Evolutionary conservation across 2,113 vertebrate species (phyloP), one percentile per base, ranked within the genome.

Genomic region (Anguilla rostrata): DNA sequence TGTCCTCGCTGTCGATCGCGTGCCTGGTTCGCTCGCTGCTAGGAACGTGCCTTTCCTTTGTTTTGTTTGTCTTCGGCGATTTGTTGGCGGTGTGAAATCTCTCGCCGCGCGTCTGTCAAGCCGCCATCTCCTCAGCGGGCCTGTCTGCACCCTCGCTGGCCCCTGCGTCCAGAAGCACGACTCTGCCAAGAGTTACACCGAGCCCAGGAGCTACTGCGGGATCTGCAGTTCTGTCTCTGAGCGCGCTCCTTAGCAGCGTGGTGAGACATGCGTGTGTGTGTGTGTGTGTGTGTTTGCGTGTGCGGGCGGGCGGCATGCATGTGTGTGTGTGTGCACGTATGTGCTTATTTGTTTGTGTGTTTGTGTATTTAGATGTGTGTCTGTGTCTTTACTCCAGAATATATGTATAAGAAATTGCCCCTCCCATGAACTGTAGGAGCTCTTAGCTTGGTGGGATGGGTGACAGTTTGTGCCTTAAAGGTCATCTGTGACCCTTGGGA

Each of bases 11-110:
- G 81, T 86, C 86, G 88, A 87, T 88, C 88, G 86, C 83, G 89
- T 84, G 90, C 89, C 84, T 88, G 85, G 81, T 91, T 91, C 81
- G 83, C 78, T 88, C 81, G 83, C 49, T 15, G 71, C 63, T 85
- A 90, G 87, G 89, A 86, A 87, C 86, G 71, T 39, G 2, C 53
- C 26, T 26, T 26, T 22, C 16, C 29, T 84, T 46, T 83, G 16
- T 2, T 63, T 22, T 63, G 16, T 66, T 66, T 29, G 3, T 1
- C 3, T 82, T 43, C 18, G 81, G 22, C 40, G 81, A 43, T 75
- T 5, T n/a, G 46, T 60, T 83, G 43, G n/a, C 53, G 18, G 56
- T 60, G 46, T 22, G 83, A 63, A 49, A n/a, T 39, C 83, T 66
- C 34, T 22, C 63, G 26, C 57, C 39, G 4, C 26, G 57, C 3